These are phyloP conservation scores for Xiphophorus couchianus DNA, from an alignment of 2,113 vertebrate genomes.

Conservation along the genomic window DNA sequence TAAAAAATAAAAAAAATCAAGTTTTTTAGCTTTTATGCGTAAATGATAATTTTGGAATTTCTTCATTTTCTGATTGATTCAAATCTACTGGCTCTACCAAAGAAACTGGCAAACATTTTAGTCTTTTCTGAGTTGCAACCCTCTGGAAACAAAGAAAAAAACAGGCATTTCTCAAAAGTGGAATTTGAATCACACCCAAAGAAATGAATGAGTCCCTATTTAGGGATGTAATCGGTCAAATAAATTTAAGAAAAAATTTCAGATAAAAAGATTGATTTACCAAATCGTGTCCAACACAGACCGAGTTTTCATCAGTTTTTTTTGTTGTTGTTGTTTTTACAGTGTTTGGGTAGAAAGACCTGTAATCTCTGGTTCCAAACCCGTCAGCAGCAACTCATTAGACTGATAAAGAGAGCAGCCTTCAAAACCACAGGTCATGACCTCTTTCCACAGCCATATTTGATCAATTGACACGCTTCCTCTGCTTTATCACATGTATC, in stretches of 20 bases:
- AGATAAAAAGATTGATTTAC: not conserved
- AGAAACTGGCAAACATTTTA: not conserved
- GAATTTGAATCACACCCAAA: not conserved
- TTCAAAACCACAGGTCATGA: constrained; percentile 29
- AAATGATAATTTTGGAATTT: no score
- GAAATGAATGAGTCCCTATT: not conserved
- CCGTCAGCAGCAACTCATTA: constrained; percentile 51
- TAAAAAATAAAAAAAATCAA: no score
- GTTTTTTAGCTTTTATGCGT: no score
- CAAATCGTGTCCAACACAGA: constrained; percentile 5
- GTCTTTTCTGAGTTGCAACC: not conserved
- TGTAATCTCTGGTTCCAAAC: constrained; percentile 37
- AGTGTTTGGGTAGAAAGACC: constrained; percentile 7
- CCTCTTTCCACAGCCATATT: constrained; percentile 37
- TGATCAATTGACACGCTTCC: constrained; percentile 34
- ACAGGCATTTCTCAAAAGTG: not conserved
- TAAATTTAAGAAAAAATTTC: not conserved
- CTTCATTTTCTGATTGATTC: no score
- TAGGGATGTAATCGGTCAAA: not conserved
- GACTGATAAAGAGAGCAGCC: constrained; percentile 40
- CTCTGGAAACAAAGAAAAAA: not conserved
- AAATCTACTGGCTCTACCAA: not conserved
- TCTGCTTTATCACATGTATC: constrained; percentile 29
- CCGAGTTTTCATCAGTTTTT: constrained; percentile 11
- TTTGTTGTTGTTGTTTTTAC: constrained; percentile 22